Conservation (phyloP, 2,113 vertebrate species). For the Eubucco bourcierii region DNA sequence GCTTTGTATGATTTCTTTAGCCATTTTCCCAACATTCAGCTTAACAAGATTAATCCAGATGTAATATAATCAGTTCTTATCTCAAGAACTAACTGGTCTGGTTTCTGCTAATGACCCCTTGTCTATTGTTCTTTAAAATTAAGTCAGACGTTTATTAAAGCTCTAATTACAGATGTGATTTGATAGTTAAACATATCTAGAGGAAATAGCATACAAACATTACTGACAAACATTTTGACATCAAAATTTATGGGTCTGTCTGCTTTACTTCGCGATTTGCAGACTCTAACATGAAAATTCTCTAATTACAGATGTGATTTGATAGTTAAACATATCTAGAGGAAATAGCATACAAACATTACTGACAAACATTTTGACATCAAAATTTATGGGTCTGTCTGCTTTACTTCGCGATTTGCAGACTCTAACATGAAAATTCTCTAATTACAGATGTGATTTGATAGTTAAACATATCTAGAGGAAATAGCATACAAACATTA, state of each 20-base stretch:
- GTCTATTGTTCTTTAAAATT: not conserved
- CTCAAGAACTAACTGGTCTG: not conserved
- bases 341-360: no score
- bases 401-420: no score
- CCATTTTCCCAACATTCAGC: not conserved
- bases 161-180: not conserved
- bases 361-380: no score
- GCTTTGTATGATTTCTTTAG: not conserved
- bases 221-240: constrained; percentile 11
- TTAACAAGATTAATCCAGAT: constrained; percentile 32
- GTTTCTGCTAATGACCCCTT: constrained; percentile 16
- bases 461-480: not conserved
- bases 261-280: constrained; percentile 9
- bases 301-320: not conserved
- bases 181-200: not conserved
- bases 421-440: no score
- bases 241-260: constrained; percentile 7
- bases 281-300: not conserved
- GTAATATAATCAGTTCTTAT: constrained; percentile 18
- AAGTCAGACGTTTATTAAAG: constrained; percentile 14
- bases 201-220: not conserved
- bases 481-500: not conserved
- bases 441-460: not conserved
- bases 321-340: not conserved
- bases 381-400: no score